phyloP scores from a whole-genome alignment of 1,140 invertebrate genomes.

The Psix sp. region DNA sequence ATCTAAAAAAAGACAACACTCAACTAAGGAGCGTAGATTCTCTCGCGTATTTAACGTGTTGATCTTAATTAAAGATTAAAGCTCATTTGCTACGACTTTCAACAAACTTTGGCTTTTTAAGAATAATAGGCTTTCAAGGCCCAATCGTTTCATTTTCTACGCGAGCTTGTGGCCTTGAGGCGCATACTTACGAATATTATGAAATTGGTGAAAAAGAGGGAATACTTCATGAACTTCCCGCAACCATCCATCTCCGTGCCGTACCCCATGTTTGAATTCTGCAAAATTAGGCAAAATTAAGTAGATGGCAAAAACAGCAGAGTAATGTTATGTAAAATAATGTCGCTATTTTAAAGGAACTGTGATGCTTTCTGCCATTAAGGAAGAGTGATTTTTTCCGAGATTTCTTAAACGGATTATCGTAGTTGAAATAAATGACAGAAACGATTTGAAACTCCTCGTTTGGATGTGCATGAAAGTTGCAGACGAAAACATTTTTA shows the following conservation, averaged over 20 bases:
- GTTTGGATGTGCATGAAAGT: conserved; percentile 10
- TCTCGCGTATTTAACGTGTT: too few species aligned
- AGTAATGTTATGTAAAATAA: not conserved
- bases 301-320: not conserved
- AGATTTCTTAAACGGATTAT: not conserved
- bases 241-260: conserved; percentile 87
- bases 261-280: conserved; percentile 80
- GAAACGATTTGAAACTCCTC: not conserved
- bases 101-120: too few species aligned
- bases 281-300: conserved; percentile 2
- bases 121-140: conserved; percentile 38
- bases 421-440: not conserved
- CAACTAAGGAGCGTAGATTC: not conserved
- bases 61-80: not conserved
- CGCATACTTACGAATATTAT: conserved; percentile 90
- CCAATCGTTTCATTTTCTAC: conserved; percentile 5
- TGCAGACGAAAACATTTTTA: conserved; percentile 11
- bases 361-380: not conserved
- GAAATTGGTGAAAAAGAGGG: conserved; percentile 89
- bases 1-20: conserved; percentile 79
- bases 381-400: conserved; percentile 4
- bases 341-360: not conserved
- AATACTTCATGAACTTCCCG: conserved; percentile 89
- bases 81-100: not conserved
- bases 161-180: not conserved